These are phyloP conservation scores for Fundulus diaphanus DNA, from an alignment of 2,797 vertebrate species.

Conservation along the genomic window DNA sequence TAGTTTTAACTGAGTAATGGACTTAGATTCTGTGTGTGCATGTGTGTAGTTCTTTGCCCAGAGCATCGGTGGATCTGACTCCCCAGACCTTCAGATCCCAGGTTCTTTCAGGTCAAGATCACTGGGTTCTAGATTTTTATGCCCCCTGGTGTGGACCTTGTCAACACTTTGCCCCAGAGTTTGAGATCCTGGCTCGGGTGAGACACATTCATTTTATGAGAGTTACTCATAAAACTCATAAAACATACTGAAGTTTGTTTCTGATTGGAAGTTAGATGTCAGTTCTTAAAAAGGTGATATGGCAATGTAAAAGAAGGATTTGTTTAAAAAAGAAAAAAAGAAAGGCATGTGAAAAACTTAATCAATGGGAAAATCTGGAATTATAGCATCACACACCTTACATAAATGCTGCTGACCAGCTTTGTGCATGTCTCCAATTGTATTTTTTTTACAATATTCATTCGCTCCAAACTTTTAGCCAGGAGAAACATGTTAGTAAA, in stretches of 20 bases:
- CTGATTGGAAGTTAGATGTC: not conserved
- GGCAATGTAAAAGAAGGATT: too few species aligned
- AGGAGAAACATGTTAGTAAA: not conserved
- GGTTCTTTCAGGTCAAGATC: conserved; percentile 87
- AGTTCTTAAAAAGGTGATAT: too few species aligned
- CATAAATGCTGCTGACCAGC: too few species aligned
- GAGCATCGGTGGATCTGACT: conserved; percentile 86
- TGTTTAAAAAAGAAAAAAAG: too few species aligned
- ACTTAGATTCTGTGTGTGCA: conserved; percentile 9
- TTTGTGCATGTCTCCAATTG: too few species aligned
- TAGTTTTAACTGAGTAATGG: too few species aligned
- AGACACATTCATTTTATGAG: conserved; percentile 35
- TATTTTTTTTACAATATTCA: too few species aligned
- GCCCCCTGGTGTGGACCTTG: conserved; percentile 98
- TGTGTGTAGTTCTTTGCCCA: conserved; percentile 86
- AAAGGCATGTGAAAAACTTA: too few species aligned
- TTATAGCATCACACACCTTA: too few species aligned
- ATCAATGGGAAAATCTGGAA: too few species aligned
- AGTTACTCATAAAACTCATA: not conserved
- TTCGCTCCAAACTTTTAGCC: too few species aligned
- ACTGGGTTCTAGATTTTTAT: conserved; percentile 97
- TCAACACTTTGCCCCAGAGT: conserved; percentile 94
- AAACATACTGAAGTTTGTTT: not conserved
- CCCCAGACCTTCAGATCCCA: conserved; percentile 88
- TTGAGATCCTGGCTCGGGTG: conserved; percentile 92